Base-by-base conservation (phyloP, 2,888 invertebrate genomes). In the Melanostoma scalare region DNA sequence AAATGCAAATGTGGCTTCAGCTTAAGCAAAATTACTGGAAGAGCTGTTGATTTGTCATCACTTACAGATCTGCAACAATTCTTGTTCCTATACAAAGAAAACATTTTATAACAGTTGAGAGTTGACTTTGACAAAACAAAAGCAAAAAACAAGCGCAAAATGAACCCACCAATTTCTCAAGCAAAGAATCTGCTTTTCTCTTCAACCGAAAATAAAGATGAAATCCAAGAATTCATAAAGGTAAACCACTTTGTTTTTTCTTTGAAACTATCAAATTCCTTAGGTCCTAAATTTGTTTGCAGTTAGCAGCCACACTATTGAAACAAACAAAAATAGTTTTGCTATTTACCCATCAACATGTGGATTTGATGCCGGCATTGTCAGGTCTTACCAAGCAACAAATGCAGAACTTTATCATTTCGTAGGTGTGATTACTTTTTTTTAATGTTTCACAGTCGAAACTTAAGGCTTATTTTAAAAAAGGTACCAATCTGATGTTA, bases 401-500 rank as follows among this genome's bases (percentile, higher is more conserved):
- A n/a, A 72, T 85, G 78, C 53, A 71, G 42, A 75, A 76, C 40
- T 48, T 85, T 0, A 68, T 85, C 1, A 68, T 85, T 53, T 76
- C 68, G 80, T 85, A 80, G 1, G 69, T 20, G 3, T n/a, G 4
- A 20, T 58, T 1, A 0, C 30, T n/a, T 40, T 31, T 8, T 36
- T 60, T 3, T 3, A 50, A 4, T 30, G 20, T 20, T 20, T 20
- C 1, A 20, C 20, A 20, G 1, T 20, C 20, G 20, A 20, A 20
- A 20, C 20, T 20, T 20, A 20, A 3, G 2, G 1, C 30, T 42
- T 38, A 3, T 44, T 38, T 48, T 30, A 4, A 30, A 0, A 2
- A n/a, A 86, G 86, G 20, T 86, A 85, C 10, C 63, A 77, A 36
- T 74, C 73, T 2, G 69, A 86, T 53, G 30, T 86, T 8, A 48